Base-by-base conservation (phyloP, 2,888 invertebrate genomes). In the Folsomia manolachei region DNA sequence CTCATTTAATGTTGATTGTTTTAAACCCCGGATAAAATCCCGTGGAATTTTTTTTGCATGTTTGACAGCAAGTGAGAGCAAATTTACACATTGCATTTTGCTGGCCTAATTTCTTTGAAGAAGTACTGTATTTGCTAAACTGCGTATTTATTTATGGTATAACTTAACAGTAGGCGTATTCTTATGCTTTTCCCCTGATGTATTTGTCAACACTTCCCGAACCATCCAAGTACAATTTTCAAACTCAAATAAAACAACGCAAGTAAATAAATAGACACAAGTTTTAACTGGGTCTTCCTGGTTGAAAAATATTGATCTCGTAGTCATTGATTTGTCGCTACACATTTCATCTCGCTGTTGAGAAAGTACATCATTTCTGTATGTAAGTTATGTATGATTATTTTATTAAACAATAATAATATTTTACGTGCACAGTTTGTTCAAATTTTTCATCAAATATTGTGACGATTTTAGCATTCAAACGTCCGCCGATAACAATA, bases 231-330 rank as follows among this genome's bases (percentile, higher is more conserved):
- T n/a, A 56, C 18, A 18, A 56, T 19, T n/a, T n/a, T n/a, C 56
- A 56, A 56, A 56, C 56, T 56, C 56, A 56, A 56, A 56, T 56
- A 56, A 56, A 56, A 56, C 56, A 56, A 56, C 7, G 56, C 56
- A 51, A 51, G 21, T 39, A 14, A 39, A 39, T 39, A 21, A 25
- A 62, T 25, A 9, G n/a, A 63, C 63, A 27, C 63, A 63, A 27
- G 18, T n/a, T 27, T 62, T 62, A 62, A 60, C 60, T n/a, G 7
- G 23, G 23, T 39, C 39, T 39, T 70, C 27, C 39, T 61, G 24
- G 23, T 53, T 67, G 53, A 26, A 9, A 61, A 69, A 19, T 25
- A 25, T 27, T 39, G 27, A 21, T 27, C 62, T 52, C 24, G 19
- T 68, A 60, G 27, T 23, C 23, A 11, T 68, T 68, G 27, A 24